These are phyloP conservation scores for Batillaria attramentaria DNA, from an alignment of 1,140 invertebrate species.

Conservation along the genomic window DNA sequence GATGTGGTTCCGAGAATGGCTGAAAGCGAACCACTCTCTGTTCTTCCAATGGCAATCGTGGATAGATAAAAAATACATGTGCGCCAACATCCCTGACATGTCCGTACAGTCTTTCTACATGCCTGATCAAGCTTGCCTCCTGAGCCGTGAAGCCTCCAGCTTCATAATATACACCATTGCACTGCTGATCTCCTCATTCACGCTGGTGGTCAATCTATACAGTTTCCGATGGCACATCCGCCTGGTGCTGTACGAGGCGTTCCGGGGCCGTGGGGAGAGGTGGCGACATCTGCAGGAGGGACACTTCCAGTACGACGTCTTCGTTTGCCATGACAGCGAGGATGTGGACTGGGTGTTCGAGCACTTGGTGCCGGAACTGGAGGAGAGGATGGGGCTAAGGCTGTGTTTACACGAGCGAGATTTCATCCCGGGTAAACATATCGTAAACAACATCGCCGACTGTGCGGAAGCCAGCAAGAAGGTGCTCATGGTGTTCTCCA, in stretches of 20 bases:
- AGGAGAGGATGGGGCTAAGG: slow-evolving; percentile 23
- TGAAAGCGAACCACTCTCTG: background rate
- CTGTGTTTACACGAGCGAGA: slow-evolving; percentile 60
- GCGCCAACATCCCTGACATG: slow-evolving; percentile 1
- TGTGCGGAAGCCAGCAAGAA: slow-evolving; percentile 48
- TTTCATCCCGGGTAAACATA: slow-evolving; percentile 47
- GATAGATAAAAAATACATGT: slow-evolving; percentile 1
- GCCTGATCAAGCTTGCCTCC: slow-evolving; percentile 20
- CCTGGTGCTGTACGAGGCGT: slow-evolving; percentile 20
- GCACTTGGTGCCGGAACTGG: slow-evolving; percentile 4
- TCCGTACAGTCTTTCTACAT: background rate
- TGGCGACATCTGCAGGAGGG: background rate
- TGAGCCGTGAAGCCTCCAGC: background rate
- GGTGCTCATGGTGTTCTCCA: slow-evolving; percentile 51
- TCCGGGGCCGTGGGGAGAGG: background rate
- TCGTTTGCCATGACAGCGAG: slow-evolving; percentile 20
- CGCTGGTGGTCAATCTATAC: background rate
- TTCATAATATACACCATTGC: background rate
- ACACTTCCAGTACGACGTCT: slow-evolving; percentile 40
- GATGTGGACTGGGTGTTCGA: slow-evolving; percentile 6
- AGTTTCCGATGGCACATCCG: slow-evolving; percentile 14
- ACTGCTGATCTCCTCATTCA: background rate
- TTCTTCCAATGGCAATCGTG: slow-evolving; percentile 19
- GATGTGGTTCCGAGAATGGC: slow-evolving; percentile 32
- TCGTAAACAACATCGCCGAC: slow-evolving; percentile 52